Evolutionary conservation across 2,113 vertebrate species (phyloP).

Genomic region (Zapornia atra): DNA sequence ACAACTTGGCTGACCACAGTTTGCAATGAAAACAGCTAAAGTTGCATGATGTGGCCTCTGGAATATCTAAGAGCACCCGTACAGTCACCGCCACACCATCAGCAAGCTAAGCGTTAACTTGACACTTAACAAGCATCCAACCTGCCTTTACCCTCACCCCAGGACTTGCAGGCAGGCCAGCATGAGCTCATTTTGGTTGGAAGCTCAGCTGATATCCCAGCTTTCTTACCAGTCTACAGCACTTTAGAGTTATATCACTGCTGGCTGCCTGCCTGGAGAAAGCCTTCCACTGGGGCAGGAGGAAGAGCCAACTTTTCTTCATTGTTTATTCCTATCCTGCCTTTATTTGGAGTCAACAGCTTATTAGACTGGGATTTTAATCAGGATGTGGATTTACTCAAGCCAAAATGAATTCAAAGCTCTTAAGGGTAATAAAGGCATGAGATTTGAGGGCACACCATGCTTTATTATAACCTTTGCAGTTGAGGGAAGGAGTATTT

Average conservation of each 20-base stretch:
- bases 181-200: conserved; percentile 58
- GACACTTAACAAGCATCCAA: rapidly evolving
- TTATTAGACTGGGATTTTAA: conserved; percentile 45
- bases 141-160: not conserved
- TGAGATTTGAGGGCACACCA: not conserved
- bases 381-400: conserved; percentile 7
- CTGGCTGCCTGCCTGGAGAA: conserved; percentile 54
- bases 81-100: not conserved
- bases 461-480: not conserved
- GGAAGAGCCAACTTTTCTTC: conserved; percentile 42
- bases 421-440: not conserved
- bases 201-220: conserved; percentile 32
- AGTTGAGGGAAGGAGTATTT: not conserved
- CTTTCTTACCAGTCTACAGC: not conserved
- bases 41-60: not conserved
- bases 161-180: not conserved
- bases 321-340: conserved; percentile 56
- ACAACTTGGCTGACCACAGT: not conserved
- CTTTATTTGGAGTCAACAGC: conserved; percentile 69
- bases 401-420: not conserved
- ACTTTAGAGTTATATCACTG: conserved; percentile 6
- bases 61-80: not conserved
- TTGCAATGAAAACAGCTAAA: not conserved
- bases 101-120: not conserved
- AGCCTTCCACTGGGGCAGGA: conserved; percentile 38